Percentiles rank a stretch among this genome's conserved stretches.
Conservation (phyloP, 2,797 vertebrate species). For the Aythya fuligula region DNA sequence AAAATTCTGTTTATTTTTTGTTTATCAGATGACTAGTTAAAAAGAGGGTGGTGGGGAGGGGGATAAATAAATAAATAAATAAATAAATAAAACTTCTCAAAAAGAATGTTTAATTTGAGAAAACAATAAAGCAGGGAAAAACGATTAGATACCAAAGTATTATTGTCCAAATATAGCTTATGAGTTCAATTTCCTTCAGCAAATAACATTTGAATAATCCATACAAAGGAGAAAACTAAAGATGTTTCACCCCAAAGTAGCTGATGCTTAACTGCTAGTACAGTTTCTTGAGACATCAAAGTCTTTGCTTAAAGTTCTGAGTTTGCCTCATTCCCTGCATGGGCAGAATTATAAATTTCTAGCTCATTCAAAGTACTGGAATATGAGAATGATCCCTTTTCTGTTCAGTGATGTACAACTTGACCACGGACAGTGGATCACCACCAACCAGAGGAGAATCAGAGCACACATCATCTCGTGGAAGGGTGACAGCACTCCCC, state of each 20-base stretch:
- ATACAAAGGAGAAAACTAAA: neutral
- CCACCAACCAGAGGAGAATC: neutral
- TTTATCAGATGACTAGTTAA: neutral
- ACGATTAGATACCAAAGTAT: neutral
- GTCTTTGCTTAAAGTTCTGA: neutral
- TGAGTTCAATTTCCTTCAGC: neutral
- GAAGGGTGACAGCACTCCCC: neutral
- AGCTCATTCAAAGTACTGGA: neutral
- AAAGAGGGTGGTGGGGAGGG: neutral
- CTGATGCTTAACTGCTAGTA: neutral
- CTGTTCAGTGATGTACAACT: fast-evolving
- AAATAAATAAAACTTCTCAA: neutral
- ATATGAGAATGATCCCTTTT: neutral
- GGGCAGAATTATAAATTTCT: neutral
- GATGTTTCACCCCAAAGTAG: neutral
- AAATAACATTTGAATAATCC: neutral
- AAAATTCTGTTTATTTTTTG: neutral
- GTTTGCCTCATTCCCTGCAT: neutral
- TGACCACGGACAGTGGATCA: neutral
- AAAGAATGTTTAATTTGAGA: neutral
- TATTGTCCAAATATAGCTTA: neutral
- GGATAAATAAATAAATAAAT: too few species aligned
- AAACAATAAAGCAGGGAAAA: neutral
- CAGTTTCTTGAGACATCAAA: neutral
- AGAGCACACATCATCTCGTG: neutral